Evolutionary conservation across 2,797 vertebrate species (phyloP), one percentile per base, ranked within the genome.

Genomic region (Valencia hispanica): DNA sequence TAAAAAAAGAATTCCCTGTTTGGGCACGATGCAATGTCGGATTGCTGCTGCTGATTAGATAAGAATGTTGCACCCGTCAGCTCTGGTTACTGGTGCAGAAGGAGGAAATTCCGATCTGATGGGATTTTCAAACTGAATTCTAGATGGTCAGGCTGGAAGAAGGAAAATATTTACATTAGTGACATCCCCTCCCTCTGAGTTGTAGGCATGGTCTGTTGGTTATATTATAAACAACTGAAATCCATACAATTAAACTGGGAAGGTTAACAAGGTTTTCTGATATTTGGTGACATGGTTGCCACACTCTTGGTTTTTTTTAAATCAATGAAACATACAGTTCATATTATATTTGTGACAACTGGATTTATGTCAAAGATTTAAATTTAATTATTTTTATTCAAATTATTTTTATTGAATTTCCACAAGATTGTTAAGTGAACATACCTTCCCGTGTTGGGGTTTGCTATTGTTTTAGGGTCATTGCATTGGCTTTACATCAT

Each of bases 21-120:
- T 94, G 94, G 94, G 94, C 90, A 95, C 76, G 91, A 93, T 91
- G 88, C 91, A 94, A 91, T 92, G 91, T 78, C 84, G 96, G 95
- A 96, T 96, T 92, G 88, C 87, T 88, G 91, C 83, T 59, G 17
- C 69, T 43, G 92, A 94, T 94, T 95, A 96, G 95, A 96, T 96
- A 96, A 96, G 96, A 93, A 90, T 86, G 72, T 93, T 91, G 88
- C 84, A 91, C 90, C 90, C 91, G 84, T 79, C 75, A 93, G 86
- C 91, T 83, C 72, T 89, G 83, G 87, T 93, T 93, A 91, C 93
- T 91, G 86, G 88, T 72, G 85, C 86, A 91, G 88, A 90, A 92
- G 91, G 89, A 95, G 94, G 81, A 82, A 95, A 95, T 95, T 93
- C 89, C 93, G 92, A 93, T 94, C 89, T 88, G 93, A 93, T 94